Percentiles rank a stretch among this genome's conserved stretches.
phyloP scores from a whole-genome alignment of 2,888 invertebrate species.

The Mermis nigrescens region DNA sequence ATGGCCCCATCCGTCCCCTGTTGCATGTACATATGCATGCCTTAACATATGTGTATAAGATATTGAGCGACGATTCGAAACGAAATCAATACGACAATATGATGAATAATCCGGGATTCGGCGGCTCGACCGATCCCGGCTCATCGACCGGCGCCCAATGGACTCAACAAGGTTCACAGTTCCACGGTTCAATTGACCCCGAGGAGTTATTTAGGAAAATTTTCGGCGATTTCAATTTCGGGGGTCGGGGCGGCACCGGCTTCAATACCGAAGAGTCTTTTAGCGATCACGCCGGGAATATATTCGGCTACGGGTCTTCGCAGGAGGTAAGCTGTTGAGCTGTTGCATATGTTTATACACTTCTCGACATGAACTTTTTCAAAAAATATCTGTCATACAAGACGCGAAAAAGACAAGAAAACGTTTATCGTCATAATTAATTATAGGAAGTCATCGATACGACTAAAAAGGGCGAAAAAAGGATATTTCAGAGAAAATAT shows the following conservation, averaged over 20 bases:
- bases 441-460: no score
- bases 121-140: background rate
- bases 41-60: conserved; percentile 31
- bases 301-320: conserved; percentile 71
- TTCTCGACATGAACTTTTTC: no score
- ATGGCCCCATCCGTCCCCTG: no score
- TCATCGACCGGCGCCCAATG: background rate
- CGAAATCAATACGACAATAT: conserved; percentile 79
- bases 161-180: conserved; percentile 36
- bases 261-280: conserved; percentile 22
- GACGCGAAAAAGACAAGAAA: no score
- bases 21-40: no score
- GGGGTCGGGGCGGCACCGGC: conserved; percentile 59
- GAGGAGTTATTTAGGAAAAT: conserved; percentile 90
- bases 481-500: no score
- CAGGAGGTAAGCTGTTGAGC: conserved; percentile 55
- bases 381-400: no score
- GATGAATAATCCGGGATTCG: conserved; percentile 42
- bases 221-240: conserved; percentile 47
- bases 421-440: no score
- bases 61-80: conserved; percentile 69
- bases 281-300: conserved; percentile 57
- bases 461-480: no score
- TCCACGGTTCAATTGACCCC: conserved; percentile 70
- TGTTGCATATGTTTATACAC: no score